These are phyloP conservation scores for Enteromius anoplus DNA, from an alignment of 2,797 vertebrate genomes.

Conservation along the genomic window DNA sequence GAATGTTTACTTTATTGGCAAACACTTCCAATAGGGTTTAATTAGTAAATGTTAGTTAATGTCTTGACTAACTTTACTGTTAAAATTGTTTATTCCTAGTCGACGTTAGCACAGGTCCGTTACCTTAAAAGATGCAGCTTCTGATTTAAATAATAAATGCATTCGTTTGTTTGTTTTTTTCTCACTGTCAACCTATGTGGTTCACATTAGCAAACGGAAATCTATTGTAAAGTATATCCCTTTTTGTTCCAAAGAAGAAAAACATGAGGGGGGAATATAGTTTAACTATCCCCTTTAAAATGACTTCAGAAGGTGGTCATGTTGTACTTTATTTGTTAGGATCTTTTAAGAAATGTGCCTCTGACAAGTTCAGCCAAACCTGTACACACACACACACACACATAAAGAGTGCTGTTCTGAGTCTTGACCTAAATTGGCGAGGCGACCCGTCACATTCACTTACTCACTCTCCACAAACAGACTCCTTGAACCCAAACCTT, in stretches of 20 bases:
- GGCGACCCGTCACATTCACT: conserved; percentile 79
- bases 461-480: conserved; percentile 76
- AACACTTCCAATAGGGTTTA: neutral
- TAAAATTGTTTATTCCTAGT: neutral
- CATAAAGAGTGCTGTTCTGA: conserved; percentile 71
- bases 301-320: neutral
- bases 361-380: conserved; percentile 51
- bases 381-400: conserved; percentile 32
- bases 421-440: conserved; percentile 78
- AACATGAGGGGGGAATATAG: neutral
- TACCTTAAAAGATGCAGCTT: neutral
- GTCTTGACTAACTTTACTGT: neutral
- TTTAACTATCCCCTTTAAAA: neutral
- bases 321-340: neutral
- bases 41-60: neutral
- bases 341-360: neutral
- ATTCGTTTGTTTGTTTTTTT: neutral
- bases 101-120: neutral
- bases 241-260: neutral
- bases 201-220: neutral
- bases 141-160: neutral
- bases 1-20: neutral
- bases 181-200: neutral
- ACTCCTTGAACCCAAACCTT: conserved; percentile 57
- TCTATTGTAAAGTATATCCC: neutral